Evolutionary conservation across 2,888 invertebrate genomes (phyloP).

Genomic region (Melangyna quadrimaculata): DNA sequence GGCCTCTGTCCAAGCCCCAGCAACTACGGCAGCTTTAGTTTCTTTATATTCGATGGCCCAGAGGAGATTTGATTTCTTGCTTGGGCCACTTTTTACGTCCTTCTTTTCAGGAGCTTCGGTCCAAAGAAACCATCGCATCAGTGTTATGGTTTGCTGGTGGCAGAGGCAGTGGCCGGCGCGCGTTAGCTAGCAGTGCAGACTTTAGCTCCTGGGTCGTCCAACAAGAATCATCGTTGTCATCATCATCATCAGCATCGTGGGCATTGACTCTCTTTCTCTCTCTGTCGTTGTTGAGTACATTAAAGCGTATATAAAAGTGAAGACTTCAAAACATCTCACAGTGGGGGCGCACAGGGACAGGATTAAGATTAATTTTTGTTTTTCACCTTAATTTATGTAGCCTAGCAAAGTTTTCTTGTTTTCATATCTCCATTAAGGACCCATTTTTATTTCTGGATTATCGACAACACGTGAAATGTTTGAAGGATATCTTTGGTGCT

Average conservation of each 20-base stretch:
- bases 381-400: too few relatives aligned
- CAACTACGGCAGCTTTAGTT: background rate
- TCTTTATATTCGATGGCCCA: slow-evolving; percentile 19
- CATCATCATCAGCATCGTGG: slow-evolving; percentile 46
- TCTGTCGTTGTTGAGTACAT: slow-evolving; percentile 45
- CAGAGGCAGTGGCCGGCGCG: background rate
- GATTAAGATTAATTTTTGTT: too few relatives aligned
- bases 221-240: slow-evolving; percentile 25
- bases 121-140: too few relatives aligned
- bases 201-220: slow-evolving; percentile 35
- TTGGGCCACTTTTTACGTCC: slow-evolving; percentile 32
- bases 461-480: too few relatives aligned
- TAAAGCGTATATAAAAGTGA: slow-evolving; percentile 31
- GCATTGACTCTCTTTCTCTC: slow-evolving; percentile 45
- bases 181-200: slow-evolving; percentile 12
- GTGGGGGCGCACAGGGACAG: background rate
- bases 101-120: slow-evolving; percentile 42
- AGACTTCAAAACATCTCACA: background rate
- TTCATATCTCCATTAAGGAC: too few relatives aligned
- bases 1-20: background rate
- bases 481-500: too few relatives aligned
- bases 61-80: slow-evolving; percentile 58
- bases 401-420: too few relatives aligned
- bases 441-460: too few relatives aligned
- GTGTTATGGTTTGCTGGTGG: background rate